Base-by-base conservation (phyloP, 2,888 invertebrate genomes). In the Acanthacorydalis orientalis region DNA sequence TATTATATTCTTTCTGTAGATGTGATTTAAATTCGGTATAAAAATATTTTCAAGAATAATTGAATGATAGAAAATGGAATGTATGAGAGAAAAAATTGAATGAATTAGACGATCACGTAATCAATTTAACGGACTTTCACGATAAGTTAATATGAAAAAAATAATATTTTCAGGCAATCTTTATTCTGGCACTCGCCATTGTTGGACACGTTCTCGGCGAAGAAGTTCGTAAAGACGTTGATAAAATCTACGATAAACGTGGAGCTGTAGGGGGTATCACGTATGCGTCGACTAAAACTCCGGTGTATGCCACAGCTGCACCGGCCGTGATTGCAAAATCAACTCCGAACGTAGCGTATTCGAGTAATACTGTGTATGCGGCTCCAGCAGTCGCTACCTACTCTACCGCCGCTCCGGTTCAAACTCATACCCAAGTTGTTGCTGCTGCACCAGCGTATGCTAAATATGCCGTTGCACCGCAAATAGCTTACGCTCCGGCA, bases 261-360 rank as follows among this genome's bases (percentile, higher is more conserved):
- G 50, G 48, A 42, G 44, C 49, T 9, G 46, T 41, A 23, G 46
- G 31, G 10, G 37, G 37, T 37, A 38, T 35, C 31, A 35, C 46
- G 7, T 48, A 47, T 4, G 44, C 50, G 39, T 33, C 48, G 31
- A 41, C 32, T 1, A 23, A 37, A 10, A 15, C 50, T 1, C 46
- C 46, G 12, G 11, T 15, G 3, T 40, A 14, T 11, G 37, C 31
- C 35, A 46, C 16, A 40, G 39, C 46, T 41, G 39, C 33, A 11
- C 39, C 46, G 33, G 31, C 39, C 10, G 31, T 16, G 11, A 31
- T 15, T 23, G 42, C 40, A 7, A 33, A 39, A 12, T 14, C 46
- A 12, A 16, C 35, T 14, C 44, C 50, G 8, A 48, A 51, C 10
- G 51, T 51, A n/a, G 52, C 51, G 15, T 52, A 51, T 43, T 49